Evolutionary conservation across 1,140 invertebrate species (phyloP), one percentile per base, ranked within the genome.

Genomic region (Physella acuta): DNA sequence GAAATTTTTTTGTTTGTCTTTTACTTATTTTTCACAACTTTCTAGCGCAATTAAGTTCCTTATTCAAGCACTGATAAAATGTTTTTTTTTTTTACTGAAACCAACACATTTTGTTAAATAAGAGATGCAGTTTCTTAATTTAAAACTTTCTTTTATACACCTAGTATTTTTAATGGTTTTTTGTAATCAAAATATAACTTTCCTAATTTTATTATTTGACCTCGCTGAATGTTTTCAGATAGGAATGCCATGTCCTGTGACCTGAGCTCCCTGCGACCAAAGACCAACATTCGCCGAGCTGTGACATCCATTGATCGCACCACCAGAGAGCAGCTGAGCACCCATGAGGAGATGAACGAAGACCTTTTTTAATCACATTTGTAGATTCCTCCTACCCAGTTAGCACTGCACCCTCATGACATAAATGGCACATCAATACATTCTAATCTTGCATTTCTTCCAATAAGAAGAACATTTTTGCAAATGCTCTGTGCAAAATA

Each of bases 221-320:
- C 8, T 44, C 28, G 28, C 3, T 53, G 30, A 30, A 3, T 30
- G 28, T 26, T 30, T 30, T 36, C 4, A 49, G 17, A 49, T 52
- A 30, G 26, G n/a, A 31, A 67, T 36, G 36, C 52, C 2, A 30
- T 26, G 11, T 56, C 64, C 55, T 36, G 64, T 36, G 33, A 56
- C 26, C 20, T 33, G 1, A 56, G 31, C 26, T 55, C 53, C 28
- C 33, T 28, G 33, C 30, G 31, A 31, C 64, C 64, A 26, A 55
- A 56, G 20, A 28, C 64, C 14, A 28, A 2, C 0, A 16, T 67
- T 16, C 51, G 64, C 1, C 30, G 64, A 24, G 64, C 64, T 1
- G 64, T 49, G 26, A 67, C 64, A n/a, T 67, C 52, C 16, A 20
- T 67, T 24, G 64, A 56, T 56, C 51, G 52, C 31, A 34, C 31